Evolutionary conservation across 1,140 invertebrate genomes (phyloP), one percentile per base, ranked within the genome.

Genomic region (Cotesia chilonis): DNA sequence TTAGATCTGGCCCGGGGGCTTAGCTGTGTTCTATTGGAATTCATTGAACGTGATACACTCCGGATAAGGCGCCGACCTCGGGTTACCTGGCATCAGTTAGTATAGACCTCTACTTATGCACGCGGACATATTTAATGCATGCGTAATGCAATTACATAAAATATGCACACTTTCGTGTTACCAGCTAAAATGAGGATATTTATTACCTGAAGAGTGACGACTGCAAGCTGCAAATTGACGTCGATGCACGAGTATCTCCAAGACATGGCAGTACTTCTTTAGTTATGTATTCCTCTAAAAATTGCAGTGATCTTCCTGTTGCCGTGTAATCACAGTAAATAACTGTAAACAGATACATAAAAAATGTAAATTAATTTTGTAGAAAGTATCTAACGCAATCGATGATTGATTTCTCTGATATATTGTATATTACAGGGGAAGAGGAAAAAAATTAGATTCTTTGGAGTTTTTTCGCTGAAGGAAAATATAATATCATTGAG

Each of bases 241-340:
- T 92, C 3, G 94, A 95, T 0, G 94, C 93, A 83, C 94, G 93
- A 4, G 93, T 94, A 73, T 96, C 96, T 35, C 94, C 95, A 82
- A 96, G 94, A 64, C 91, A 91, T 4, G 95, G 94, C 54, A 97
- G 85, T 1, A 97, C 95, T 81, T 96, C 91, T 75, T 91, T 89
- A 17, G 88, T 80, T 36, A 98, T 92, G 81, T 95, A 97, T 77
- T 96, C 94, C 83, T 98, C 96, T 68, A 98, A 91, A 86, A 95
- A 97, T 59, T 92, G 91, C 54, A 98, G 81, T 0, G 94, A 91
- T 78, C 94, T 90, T 52, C 93, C 94, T 10, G 94, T 94, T 5
- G 94, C 92, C 57, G 91, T 93, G 85, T 94, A 95, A 84, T 96
- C 94, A 83, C 94, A 95, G 79, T 95, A 95, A 3, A 95, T 91